A percentile compares a stretch with the other conserved stretches of the same genome.
Evolutionary conservation across 2,797 vertebrate genomes (phyloP).

Genomic region (Microctenopoma stevenorrisi): DNA sequence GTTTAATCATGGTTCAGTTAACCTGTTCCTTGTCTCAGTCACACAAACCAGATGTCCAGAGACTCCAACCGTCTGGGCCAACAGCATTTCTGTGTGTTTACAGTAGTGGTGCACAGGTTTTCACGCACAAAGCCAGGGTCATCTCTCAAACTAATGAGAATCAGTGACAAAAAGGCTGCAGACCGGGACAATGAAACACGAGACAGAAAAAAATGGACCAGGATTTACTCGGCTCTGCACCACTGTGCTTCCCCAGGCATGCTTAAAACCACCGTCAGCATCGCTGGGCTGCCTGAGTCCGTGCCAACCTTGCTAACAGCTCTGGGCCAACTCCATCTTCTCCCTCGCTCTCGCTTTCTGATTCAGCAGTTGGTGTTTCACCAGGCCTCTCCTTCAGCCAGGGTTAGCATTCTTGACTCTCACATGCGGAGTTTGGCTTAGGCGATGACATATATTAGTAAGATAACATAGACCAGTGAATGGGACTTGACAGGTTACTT

Average conservation of each 20-base stretch:
- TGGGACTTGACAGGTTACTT: slow-evolving; percentile 84
- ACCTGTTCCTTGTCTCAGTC: slow-evolving; percentile 68
- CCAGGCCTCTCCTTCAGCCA: slow-evolving; percentile 75
- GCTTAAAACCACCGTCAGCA: slow-evolving; percentile 70
- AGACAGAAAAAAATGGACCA: slow-evolving; percentile 50
- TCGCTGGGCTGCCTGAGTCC: slow-evolving; percentile 67
- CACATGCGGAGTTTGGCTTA: slow-evolving; percentile 82
- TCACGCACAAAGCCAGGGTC: slow-evolving; percentile 57
- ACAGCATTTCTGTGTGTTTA: slow-evolving; percentile 55
- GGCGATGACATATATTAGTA: slow-evolving; percentile 85
- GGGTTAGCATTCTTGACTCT: slow-evolving; percentile 81
- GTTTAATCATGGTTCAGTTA: slow-evolving; percentile 76
- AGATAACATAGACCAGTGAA: slow-evolving; percentile 81
- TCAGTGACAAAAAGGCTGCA: slow-evolving; percentile 35
- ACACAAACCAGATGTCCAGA: slow-evolving; percentile 75
- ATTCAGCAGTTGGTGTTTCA: slow-evolving; percentile 81
- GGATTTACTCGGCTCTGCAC: slow-evolving; percentile 59
- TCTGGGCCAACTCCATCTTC: slow-evolving; percentile 63
- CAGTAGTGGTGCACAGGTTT: slow-evolving; percentile 58
- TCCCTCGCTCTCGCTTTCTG: slow-evolving; percentile 55
- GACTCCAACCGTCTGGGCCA: slow-evolving; percentile 55
- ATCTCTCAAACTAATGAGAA: slow-evolving; percentile 64
- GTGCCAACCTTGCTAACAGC: slow-evolving; percentile 73
- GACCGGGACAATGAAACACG: slow-evolving; percentile 44
- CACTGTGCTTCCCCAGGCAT: slow-evolving; percentile 60